phyloP scores from a whole-genome alignment of 2,888 invertebrate genomes.

The Parascotia fuliginaria region DNA sequence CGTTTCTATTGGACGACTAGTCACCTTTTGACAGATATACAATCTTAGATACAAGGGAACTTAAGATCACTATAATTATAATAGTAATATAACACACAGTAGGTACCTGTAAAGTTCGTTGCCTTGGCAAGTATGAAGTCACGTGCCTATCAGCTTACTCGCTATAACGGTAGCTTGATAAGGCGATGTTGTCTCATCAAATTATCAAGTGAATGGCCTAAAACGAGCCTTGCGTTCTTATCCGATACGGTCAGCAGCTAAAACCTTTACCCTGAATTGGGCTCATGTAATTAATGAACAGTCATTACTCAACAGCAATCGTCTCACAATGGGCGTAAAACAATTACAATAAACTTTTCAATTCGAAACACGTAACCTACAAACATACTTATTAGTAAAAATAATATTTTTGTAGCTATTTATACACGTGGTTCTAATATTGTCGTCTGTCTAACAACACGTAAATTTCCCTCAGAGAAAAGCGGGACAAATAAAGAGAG shows the following conservation, averaged over 20 bases:
- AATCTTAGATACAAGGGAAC: no score
- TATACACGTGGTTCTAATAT: constrained; percentile 22
- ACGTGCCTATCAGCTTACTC: neutral
- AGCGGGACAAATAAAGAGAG: constrained; percentile 43
- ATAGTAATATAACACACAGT: no score
- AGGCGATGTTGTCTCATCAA: neutral
- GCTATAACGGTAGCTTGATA: neutral
- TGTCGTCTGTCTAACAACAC: constrained; percentile 10
- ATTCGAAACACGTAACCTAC: constrained; percentile 29
- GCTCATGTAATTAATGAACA: constrained; percentile 10
- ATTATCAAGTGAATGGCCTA: neutral
- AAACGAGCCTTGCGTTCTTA: constrained; percentile 2
- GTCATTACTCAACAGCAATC: constrained; percentile 19
- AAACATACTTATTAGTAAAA: constrained; percentile 19
- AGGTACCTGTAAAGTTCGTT: neutral
- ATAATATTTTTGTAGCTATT: constrained; percentile 14
- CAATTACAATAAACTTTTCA: constrained; percentile 17
- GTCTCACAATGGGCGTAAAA: constrained; percentile 20
- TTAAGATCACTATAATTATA: no score
- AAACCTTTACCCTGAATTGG: constrained; percentile 5
- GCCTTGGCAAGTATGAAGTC: neutral
- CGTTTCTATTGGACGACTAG: no score
- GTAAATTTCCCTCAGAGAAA: constrained; percentile 33
- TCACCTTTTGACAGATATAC: no score
- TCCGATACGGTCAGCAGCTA: neutral